A percentile compares a stretch with the other conserved stretches of the same genome.
Evolutionary conservation across 2,797 vertebrate species (phyloP).

Genomic region (Cryptoprocta ferox): DNA sequence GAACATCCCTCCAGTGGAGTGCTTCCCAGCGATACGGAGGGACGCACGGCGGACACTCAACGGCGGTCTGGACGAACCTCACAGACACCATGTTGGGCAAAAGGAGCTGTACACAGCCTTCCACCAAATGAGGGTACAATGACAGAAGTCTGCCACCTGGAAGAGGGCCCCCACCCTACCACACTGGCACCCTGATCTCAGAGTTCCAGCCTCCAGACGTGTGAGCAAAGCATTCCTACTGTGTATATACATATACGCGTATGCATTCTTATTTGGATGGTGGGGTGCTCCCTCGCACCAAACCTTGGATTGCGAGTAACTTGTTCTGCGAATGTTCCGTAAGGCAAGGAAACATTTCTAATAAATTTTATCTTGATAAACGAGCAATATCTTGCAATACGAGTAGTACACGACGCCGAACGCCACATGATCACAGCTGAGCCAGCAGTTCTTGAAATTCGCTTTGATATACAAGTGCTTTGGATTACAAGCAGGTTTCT

Average conservation of each 20-base stretch:
- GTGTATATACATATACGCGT: not conserved
- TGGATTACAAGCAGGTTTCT: no score
- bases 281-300: no score
- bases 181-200: not conserved
- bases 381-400: rapidly evolving
- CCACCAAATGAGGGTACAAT: not conserved
- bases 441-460: no score
- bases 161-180: not conserved
- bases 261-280: no score
- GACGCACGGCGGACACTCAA: no score
- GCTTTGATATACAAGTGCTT: no score
- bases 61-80: not conserved
- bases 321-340: no score
- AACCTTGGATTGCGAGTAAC: no score
- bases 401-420: no score
- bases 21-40: not conserved
- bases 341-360: no score
- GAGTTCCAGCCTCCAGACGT: not conserved
- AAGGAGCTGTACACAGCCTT: not conserved
- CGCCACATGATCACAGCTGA: no score
- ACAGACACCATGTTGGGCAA: not conserved
- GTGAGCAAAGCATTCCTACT: not conserved
- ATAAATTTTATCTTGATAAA: no score
- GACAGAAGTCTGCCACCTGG: not conserved
- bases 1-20: not conserved